Percentiles rank a stretch among this genome's conserved stretches.
Evolutionary conservation across 2,113 vertebrate species (phyloP).

Genomic region (Scopus umbretta): DNA sequence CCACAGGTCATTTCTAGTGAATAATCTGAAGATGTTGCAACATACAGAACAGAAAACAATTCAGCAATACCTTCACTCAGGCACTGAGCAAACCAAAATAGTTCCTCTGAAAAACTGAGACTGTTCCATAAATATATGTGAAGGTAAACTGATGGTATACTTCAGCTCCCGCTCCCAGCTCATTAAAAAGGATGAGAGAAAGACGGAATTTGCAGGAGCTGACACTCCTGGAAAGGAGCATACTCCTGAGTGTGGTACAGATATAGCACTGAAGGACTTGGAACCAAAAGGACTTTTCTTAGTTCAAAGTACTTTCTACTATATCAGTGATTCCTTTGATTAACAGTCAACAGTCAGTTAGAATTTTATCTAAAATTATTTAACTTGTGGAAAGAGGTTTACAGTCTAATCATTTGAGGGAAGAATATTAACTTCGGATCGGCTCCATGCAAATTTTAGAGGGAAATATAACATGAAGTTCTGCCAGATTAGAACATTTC

Average conservation of each 20-base stretch:
- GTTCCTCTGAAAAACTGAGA: background rate
- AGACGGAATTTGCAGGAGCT: background rate
- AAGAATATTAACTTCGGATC: background rate
- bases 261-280: background rate
- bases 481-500: background rate
- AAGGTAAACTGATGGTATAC: background rate
- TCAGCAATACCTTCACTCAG: background rate
- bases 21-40: background rate
- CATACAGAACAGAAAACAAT: background rate
- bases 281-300: background rate
- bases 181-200: background rate
- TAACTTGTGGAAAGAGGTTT: background rate
- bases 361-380: background rate
- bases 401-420: background rate
- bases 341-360: background rate
- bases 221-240: background rate
- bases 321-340: background rate
- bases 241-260: background rate
- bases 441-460: background rate
- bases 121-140: background rate
- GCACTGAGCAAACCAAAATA: background rate
- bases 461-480: background rate
- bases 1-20: background rate
- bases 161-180: background rate
- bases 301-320: background rate